Evolutionary conservation across 2,797 vertebrate genomes (phyloP).

Genomic region (Limosa lapponica): DNA sequence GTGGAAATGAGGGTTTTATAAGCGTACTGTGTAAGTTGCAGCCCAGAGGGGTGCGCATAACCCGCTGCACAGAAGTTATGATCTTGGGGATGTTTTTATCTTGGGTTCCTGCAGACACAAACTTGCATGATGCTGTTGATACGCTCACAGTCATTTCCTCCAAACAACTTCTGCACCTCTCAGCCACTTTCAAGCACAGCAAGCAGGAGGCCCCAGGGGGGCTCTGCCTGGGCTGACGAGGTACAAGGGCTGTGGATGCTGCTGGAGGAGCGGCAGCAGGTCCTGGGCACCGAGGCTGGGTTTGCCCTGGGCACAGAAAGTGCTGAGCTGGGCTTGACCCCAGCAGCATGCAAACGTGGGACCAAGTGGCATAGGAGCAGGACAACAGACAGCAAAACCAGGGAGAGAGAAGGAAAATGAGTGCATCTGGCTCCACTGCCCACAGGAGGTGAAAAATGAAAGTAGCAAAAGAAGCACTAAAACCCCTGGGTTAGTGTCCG

Average conservation of each 20-base stretch:
- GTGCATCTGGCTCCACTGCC: background rate
- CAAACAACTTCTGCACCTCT: background rate
- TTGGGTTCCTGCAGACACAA: background rate
- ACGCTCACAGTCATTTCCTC: background rate
- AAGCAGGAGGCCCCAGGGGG: accelerated
- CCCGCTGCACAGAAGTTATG: background rate
- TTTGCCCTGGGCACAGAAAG: background rate
- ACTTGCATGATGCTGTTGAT: accelerated
- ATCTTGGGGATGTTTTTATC: background rate
- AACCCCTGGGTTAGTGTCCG: background rate
- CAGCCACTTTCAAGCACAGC: background rate
- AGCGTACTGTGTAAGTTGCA: accelerated
- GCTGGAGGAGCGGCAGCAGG: background rate
- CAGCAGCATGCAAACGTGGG: background rate
- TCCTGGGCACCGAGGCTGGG: background rate
- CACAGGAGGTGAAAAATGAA: accelerated
- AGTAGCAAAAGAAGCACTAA: background rate
- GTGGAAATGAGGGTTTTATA: background rate
- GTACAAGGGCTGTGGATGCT: accelerated
- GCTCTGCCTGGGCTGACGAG: background rate
- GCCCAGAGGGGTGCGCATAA: background rate
- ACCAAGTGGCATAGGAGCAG: background rate
- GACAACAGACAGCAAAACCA: background rate
- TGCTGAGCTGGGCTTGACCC: background rate
- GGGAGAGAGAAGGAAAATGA: background rate